Base-by-base conservation (phyloP, 1,140 invertebrate species). In the Antheraea mylitta region DNA sequence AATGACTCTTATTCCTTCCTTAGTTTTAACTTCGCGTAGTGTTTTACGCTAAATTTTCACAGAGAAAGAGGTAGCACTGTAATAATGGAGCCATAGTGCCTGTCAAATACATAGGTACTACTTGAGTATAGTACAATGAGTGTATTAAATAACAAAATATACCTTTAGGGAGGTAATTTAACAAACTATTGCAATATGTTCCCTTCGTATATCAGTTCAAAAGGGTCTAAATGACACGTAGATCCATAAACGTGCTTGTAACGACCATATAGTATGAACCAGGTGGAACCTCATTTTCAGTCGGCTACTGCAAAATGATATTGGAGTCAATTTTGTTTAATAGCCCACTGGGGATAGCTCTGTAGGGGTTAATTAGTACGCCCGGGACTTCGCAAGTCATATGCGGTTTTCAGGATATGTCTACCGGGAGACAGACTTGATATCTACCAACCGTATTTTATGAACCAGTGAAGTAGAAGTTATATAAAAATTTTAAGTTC, bases 251-350 rank as follows among this genome's bases (percentile, higher is more conserved):
- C 45, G 45, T n/a, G 45, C 45, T 53, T 53, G 45, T 53, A 53
- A 53, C 45, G 48, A 58, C 64, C 13, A 38, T 36, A 18, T 53
- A 48, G 22, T 18, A 19, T 58, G 64, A 71, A 70, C 69, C 72
- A 75, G 77, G 73, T 69, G 66, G 75, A 76, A 75, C 73, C 73
- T 67, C 71, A 76, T 76, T 75, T 78, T 78, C 76, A 58, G 67
- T 64, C 68, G 68, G 65, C 71, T 72, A 73, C 58, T 76, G 69
- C 70, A 76, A 77, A 81, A 81, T 81, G 74, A 78, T 75, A 81
- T 79, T 73, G 73, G 68, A 78, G 76, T 77, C 76, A 82, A 82
- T 78, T 82, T 82, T 77, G 80, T 80, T 77, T 80, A 78, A 82
- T 76, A 76, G 69, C 77, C 68, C 69, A 53, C 45, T 53, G 71